These are phyloP conservation scores for Oikopleura vanhoeffeni DNA, from an alignment of 23 tunicate genomes.

Conservation along the genomic window DNA sequence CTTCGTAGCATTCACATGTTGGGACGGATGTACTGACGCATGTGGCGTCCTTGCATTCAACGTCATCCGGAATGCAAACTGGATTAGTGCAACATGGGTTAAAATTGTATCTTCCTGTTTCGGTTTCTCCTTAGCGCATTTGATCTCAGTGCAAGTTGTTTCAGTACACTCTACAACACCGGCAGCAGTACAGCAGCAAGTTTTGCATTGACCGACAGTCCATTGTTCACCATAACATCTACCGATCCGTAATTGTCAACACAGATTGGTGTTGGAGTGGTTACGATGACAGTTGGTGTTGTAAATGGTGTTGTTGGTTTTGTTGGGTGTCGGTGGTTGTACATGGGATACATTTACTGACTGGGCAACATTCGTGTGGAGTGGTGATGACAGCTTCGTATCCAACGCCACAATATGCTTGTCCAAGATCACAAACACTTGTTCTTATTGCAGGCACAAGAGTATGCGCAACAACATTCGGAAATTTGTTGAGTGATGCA, in stretches of 20 bases:
- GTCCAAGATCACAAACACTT: too few species aligned
- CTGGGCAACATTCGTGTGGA: conserved; percentile 7
- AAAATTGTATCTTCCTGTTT: neutral
- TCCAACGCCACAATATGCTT: too few species aligned
- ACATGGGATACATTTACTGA: neutral
- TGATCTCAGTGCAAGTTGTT: neutral
- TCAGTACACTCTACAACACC: conserved; percentile 8
- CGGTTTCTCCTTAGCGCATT: too few species aligned
- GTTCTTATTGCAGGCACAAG: conserved; percentile 52
- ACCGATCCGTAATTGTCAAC: conserved; percentile 53
- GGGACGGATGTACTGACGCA: neutral
- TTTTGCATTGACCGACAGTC: conserved; percentile 66
- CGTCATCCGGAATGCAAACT: too few species aligned
- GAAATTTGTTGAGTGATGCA: conserved; percentile 44
- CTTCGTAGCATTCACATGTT: neutral
- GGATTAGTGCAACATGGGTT: neutral
- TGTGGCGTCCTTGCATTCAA: too few species aligned
- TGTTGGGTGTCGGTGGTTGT: neutral
- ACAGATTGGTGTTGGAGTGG: conserved; percentile 25
- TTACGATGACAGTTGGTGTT: conserved; percentile 24
- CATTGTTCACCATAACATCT: conserved; percentile 43
- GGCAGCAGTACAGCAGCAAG: conserved; percentile 44
- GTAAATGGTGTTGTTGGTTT: neutral
- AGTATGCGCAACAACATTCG: conserved; percentile 69
- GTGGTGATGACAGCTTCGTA: neutral